Evolutionary conservation across 2,113 vertebrate genomes (phyloP), one percentile per base, ranked within the genome.

Genomic region (Bagarius yarrelli): DNA sequence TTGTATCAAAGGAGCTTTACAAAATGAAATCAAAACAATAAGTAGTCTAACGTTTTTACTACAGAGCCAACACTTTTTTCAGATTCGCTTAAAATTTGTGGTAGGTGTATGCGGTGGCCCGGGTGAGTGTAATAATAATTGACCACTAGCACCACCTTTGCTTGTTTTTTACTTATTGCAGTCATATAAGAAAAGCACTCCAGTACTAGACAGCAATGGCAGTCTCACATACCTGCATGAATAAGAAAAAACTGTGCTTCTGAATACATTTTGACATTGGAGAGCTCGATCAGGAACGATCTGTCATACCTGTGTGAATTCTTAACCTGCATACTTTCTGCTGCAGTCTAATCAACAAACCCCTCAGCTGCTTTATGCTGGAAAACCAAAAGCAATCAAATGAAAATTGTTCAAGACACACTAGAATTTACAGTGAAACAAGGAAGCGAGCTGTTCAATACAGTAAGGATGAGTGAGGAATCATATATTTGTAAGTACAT

Each of bases 321-420:
- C 80, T 85, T 82, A 88, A 80, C 84, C 86, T 85, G 87, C 87
- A 91, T 88, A 87, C 91, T 89, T 88, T 87, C 84, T 83, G 83
- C 82, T 76, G 21, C 40, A 30, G n/a, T 82, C 76, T 60, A 34
- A 19, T 8, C 57, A 71, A 73, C n/a, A 50, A 74, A 30, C 55
- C 9, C 30, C 25, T n/a, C 27, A 36, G 13, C 6, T 5, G 59
- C 52, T 74, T 83, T 74, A n/a, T 56, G 1, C 18, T 44, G 11
- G 63, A 34, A 61, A 57, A 21, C 53, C 75, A 25, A 44, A 56
- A 63, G 59, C 80, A 50, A 75, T 56, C 75, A 40, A 81, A 85
- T 85, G 81, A 6, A 85, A 86, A 89, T 69, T 74, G 59, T 70
- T 40, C 63, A 18, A 21, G 21, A 5, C 63, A 56, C 30, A 69